These are phyloP conservation scores for Recurvirostra avosetta DNA, from an alignment of 2,113 vertebrate species.

Conservation along the genomic window DNA sequence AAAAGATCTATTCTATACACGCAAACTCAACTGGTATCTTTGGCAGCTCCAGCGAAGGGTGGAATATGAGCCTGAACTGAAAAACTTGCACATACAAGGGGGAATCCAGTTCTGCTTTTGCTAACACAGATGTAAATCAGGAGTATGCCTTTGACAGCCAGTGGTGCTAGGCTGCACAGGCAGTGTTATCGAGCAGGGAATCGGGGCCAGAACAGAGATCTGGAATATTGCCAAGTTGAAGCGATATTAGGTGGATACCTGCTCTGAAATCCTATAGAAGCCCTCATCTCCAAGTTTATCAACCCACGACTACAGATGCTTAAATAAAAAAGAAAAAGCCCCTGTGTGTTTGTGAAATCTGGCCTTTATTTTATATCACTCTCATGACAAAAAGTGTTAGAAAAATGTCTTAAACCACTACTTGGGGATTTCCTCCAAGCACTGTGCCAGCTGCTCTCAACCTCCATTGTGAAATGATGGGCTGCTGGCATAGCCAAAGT, in stretches of 20 bases:
- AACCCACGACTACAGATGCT: background rate
- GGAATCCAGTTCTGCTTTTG: background rate
- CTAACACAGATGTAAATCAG: conserved; percentile 21
- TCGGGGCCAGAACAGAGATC: background rate
- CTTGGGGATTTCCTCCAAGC: conserved; percentile 64
- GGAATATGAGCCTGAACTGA: background rate
- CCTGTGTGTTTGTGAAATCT: conserved; percentile 40
- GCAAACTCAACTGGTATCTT: background rate
- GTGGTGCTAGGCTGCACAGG: background rate
- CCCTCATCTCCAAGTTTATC: background rate
- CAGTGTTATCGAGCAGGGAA: background rate
- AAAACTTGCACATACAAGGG: background rate
- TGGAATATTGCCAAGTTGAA: conserved; percentile 11
- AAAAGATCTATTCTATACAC: background rate
- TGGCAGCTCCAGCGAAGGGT: background rate
- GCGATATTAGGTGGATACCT: background rate
- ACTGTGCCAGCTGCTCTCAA: conserved; percentile 61
- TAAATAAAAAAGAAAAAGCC: conserved; percentile 30
- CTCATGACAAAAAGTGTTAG: conserved; percentile 55
- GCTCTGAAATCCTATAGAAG: background rate
- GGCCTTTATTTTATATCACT: conserved; percentile 52
- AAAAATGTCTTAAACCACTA: conserved; percentile 67
- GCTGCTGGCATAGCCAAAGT: conserved; percentile 64
- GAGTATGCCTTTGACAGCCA: background rate
- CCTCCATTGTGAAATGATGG: conserved; percentile 60